Percentiles rank a stretch among this genome's conserved stretches.
These are phyloP conservation scores for Sphaeridia pumilis DNA, from an alignment of 2,888 invertebrate genomes.

Conservation along the genomic window DNA sequence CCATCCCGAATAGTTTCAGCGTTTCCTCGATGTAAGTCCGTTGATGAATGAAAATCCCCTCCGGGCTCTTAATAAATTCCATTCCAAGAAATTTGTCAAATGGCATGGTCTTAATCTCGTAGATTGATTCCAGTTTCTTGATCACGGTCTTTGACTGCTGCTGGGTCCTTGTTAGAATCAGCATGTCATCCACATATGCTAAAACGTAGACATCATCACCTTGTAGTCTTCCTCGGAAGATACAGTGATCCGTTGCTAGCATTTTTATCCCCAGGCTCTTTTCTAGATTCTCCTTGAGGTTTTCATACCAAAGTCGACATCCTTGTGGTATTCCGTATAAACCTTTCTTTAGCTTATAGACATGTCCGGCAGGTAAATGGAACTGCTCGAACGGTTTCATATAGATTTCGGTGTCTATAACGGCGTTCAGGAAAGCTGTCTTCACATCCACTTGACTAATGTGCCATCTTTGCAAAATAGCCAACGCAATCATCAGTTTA, in stretches of 20 bases:
- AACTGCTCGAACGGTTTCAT: conserved; percentile 12
- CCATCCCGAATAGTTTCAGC: conserved; percentile 14
- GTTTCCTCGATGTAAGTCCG: conserved; percentile 4
- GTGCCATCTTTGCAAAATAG: neutral
- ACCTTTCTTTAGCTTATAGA: conserved; percentile 17
- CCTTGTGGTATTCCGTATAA: conserved; percentile 33
- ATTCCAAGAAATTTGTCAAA: conserved; percentile 16
- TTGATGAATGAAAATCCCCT: conserved; percentile 15
- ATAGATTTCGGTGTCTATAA: conserved; percentile 14
- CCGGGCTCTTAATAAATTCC: neutral
- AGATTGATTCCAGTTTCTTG: conserved; percentile 2
- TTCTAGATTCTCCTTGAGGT: too few relatives aligned
- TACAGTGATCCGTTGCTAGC: too few relatives aligned
- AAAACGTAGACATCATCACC: too few relatives aligned
- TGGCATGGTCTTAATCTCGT: too few relatives aligned
- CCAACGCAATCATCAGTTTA: conserved; percentile 6
- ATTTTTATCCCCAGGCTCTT: too few relatives aligned
- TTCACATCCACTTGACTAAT: conserved; percentile 10
- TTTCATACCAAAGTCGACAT: conserved; percentile 23
- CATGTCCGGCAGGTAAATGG: neutral
- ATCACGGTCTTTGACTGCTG: neutral
- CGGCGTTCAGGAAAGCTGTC: conserved; percentile 14
- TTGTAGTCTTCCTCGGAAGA: too few relatives aligned
- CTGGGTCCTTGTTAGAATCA: too few relatives aligned
- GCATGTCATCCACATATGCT: too few relatives aligned